Percentiles rank a stretch among this genome's conserved stretches.
Evolutionary conservation across 1,140 invertebrate genomes (phyloP).

Genomic region (Saccostrea echinata): DNA sequence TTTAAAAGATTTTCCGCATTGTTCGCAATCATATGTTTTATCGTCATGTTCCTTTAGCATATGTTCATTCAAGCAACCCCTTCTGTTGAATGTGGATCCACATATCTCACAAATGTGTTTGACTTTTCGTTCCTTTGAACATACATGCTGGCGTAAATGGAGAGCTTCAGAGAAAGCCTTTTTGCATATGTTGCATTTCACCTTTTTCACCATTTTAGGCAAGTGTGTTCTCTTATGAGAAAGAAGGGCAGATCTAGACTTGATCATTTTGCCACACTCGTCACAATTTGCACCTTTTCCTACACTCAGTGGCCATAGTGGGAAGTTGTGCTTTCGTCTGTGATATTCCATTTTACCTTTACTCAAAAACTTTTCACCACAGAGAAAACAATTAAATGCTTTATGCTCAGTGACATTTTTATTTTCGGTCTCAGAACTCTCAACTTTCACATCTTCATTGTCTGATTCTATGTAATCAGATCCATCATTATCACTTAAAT

Average conservation of each 20-base stretch:
- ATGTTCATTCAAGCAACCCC: neutral
- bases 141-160: neutral
- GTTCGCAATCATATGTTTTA: conserved; percentile 22
- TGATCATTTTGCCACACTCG: neutral
- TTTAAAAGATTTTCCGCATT: conserved; percentile 17
- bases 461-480: neutral
- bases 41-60: neutral
- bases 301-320: too few species aligned
- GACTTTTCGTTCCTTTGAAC: neutral
- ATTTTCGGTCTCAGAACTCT: neutral
- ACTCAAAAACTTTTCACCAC: neutral
- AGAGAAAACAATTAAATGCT: neutral
- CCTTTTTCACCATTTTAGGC: neutral
- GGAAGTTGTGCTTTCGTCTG: neutral
- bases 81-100: neutral
- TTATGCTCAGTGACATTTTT: neutral
- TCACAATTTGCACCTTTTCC: neutral
- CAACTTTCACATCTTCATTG: too few species aligned
- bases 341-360: neutral
- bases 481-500: neutral
- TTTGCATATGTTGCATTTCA: neutral
- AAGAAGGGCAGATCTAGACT: neutral
- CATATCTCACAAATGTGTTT: neutral
- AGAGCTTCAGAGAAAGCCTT: neutral
- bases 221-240: neutral